A percentile compares a stretch with the other conserved stretches of the same genome.
These are phyloP conservation scores for Scaptomyza cyrtandrae DNA, from an alignment of 2,888 invertebrate genomes.

Conservation along the genomic window DNA sequence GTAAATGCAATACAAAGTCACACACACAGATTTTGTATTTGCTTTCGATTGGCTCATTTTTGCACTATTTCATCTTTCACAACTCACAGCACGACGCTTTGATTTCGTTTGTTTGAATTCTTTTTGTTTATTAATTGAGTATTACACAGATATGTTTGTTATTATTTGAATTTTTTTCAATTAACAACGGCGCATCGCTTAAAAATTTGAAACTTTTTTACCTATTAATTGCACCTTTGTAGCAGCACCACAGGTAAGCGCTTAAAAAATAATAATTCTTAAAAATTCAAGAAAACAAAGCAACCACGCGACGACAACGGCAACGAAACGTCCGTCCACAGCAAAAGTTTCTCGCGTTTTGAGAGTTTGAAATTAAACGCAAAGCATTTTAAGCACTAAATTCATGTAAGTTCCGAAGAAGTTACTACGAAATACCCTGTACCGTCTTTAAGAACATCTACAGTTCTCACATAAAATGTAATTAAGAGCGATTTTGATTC, in stretches of 20 bases:
- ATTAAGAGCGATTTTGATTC: too few relatives aligned
- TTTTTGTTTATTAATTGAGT: slow-evolving; percentile 5
- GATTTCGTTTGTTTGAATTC: slow-evolving; percentile 10
- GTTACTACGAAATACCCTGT: slow-evolving; percentile 29
- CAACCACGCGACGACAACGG: slow-evolving; percentile 51
- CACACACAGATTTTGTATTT: slow-evolving; percentile 30
- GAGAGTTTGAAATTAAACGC: slow-evolving; percentile 40
- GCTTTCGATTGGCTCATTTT: slow-evolving; percentile 17
- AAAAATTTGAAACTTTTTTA: neutral
- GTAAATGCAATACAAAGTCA: slow-evolving; percentile 39
- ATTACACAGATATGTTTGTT: slow-evolving; percentile 9
- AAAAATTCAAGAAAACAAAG: slow-evolving; percentile 38
- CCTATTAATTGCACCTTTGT: slow-evolving; percentile 35
- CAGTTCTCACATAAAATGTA: too few relatives aligned
- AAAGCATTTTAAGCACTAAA: slow-evolving; percentile 27
- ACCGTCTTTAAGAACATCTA: neutral
- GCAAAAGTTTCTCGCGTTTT: slow-evolving; percentile 62
- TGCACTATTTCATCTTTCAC: slow-evolving; percentile 20
- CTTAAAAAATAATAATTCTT: slow-evolving; percentile 50
- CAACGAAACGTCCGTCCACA: slow-evolving; percentile 55
- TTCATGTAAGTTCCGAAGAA: too few relatives aligned
- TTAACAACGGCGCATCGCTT: neutral
- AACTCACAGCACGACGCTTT: slow-evolving; percentile 15
- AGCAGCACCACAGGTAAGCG: slow-evolving; percentile 29
- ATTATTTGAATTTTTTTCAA: neutral